phyloP scores from a whole-genome alignment of 2,113 vertebrate species.

The Elaphurus davidianus region DNA sequence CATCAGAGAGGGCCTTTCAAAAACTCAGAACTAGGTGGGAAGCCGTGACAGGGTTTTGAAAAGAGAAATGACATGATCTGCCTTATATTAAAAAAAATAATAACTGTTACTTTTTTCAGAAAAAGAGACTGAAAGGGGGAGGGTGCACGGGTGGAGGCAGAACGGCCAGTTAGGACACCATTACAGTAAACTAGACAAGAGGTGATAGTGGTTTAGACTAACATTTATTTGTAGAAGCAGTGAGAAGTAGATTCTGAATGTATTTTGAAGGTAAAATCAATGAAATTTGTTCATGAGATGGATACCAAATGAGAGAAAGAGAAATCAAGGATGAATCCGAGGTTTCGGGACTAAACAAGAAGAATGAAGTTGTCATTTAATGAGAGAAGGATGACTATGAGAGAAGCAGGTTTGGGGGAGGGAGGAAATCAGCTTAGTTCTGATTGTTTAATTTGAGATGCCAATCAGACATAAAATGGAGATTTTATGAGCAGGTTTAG shows the following conservation, averaged over 20 bases:
- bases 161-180: background rate
- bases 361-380: background rate
- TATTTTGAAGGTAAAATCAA: background rate
- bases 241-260: background rate
- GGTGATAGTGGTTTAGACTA: background rate
- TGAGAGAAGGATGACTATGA: background rate
- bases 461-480: background rate
- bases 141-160: background rate
- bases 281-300: background rate
- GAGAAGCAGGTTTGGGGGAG: background rate
- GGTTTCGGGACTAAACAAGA: background rate
- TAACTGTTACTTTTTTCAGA: background rate
- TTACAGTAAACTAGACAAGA: background rate
- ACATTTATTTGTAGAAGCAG: background rate
- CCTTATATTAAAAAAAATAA: background rate
- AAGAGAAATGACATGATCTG: background rate
- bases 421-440: background rate
- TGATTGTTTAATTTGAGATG: constrained; percentile 1
- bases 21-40: background rate
- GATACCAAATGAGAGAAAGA: background rate
- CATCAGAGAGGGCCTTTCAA: background rate
- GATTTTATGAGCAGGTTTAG: background rate
- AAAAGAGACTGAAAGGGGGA: background rate
- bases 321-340: background rate
- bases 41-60: background rate